Conservation (phyloP, 2,797 vertebrate genomes). For the Prionace glauca region DNA sequence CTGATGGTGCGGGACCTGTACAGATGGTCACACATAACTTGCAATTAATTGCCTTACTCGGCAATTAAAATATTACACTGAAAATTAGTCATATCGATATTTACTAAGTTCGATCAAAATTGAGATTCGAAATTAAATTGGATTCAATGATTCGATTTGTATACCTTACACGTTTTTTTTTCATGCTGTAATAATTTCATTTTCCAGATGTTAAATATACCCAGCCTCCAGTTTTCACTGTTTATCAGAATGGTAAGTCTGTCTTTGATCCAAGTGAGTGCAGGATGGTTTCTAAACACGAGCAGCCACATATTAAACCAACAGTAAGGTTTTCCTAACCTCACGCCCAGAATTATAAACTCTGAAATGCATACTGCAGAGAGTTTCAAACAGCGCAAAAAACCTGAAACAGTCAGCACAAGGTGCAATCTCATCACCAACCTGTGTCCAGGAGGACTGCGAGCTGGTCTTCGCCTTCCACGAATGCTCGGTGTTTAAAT, state of each 20-base stretch:
- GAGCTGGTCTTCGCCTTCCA: conserved; percentile 48
- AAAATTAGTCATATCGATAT: neutral
- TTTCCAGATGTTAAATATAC: neutral
- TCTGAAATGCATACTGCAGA: neutral
- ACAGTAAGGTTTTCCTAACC: neutral
- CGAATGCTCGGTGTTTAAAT: conserved; percentile 41
- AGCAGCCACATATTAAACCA: neutral
- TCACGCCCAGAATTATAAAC: neutral
- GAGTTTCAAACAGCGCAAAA: neutral
- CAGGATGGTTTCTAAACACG: neutral
- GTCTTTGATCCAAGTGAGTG: no score
- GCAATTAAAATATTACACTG: neutral
- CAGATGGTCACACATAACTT: neutral
- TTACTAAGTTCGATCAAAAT: neutral
- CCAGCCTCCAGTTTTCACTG: neutral
- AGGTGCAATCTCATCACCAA: conserved; percentile 46
- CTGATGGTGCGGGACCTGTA: conserved; percentile 47
- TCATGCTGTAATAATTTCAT: neutral
- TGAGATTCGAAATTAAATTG: neutral
- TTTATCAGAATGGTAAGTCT: neutral
- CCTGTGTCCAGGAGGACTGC: conserved; percentile 59
- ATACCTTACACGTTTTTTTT: neutral
- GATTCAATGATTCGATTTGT: no score
- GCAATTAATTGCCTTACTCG: neutral
- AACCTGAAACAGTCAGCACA: neutral